Evolutionary conservation across 1,140 invertebrate genomes (phyloP).

Genomic region (Drosophila cardini): DNA sequence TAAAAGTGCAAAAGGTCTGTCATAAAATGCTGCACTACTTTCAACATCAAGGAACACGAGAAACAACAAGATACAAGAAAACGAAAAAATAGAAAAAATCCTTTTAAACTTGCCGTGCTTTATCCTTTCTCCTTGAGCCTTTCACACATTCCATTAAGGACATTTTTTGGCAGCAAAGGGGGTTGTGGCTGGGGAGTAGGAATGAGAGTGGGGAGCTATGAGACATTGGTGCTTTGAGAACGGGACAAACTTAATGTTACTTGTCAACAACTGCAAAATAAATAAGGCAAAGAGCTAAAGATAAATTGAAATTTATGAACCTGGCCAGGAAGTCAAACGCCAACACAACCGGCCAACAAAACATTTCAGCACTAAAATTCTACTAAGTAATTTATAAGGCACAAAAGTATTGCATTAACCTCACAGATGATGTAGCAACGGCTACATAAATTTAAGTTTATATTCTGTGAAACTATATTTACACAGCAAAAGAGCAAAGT

Average conservation of each 20-base stretch:
- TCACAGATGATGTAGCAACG: conserved; percentile 52
- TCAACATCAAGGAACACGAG: conserved; percentile 9
- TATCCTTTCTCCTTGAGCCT: conserved; percentile 22
- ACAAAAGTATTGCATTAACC: conserved; percentile 55
- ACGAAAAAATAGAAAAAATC: conserved; percentile 12
- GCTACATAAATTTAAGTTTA: conserved; percentile 36
- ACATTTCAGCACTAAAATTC: conserved; percentile 63
- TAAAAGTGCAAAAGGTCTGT: conserved; percentile 47
- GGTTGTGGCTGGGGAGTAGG: neutral
- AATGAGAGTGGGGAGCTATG: too few species aligned
- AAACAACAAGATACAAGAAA: neutral
- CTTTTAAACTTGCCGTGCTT: conserved; percentile 34
- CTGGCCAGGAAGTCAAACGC: conserved; percentile 64
- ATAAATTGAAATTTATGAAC: conserved; percentile 81
- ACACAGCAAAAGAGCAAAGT: neutral
- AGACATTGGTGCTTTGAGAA: neutral
- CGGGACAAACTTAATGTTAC: conserved; percentile 35
- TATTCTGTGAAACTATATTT: conserved; percentile 18
- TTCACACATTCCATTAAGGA: conserved; percentile 44
- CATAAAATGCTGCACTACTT: conserved; percentile 52
- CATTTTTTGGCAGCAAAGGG: neutral
- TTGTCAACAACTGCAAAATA: conserved; percentile 78
- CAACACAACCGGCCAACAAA: conserved; percentile 55
- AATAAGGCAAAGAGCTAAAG: conserved; percentile 57
- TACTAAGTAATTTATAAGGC: conserved; percentile 76